phyloP scores from a whole-genome alignment of 2,888 invertebrate genomes.

The Caenorhabditis wallacei region DNA sequence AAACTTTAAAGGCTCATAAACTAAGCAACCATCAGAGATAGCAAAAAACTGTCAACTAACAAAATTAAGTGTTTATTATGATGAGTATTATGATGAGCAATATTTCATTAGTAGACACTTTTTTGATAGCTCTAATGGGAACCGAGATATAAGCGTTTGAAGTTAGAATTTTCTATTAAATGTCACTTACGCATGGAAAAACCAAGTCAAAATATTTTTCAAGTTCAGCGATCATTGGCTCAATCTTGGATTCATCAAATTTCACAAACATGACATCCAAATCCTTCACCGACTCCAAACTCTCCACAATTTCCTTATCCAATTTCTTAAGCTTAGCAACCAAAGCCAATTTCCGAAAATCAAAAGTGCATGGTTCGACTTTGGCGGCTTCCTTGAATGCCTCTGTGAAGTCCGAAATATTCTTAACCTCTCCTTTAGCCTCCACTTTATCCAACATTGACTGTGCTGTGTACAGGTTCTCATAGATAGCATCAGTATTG shows the following conservation, averaged over 20 bases:
- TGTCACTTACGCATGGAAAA: not conserved
- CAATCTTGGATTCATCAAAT: not conserved
- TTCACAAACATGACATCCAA: constrained; percentile 1
- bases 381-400: not conserved
- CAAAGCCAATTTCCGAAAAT: not conserved
- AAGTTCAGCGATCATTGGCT: not conserved
- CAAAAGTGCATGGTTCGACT: not conserved
- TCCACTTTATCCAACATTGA: not conserved
- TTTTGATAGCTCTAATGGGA: too few species aligned
- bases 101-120: too few species aligned
- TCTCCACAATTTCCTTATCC: not conserved
- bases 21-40: too few species aligned
- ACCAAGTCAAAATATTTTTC: constrained; percentile 2
- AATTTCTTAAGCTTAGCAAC: not conserved
- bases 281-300: not conserved
- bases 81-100: too few species aligned
- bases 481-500: not conserved
- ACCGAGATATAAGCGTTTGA: too few species aligned
- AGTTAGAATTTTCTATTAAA: too few species aligned
- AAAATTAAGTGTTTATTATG: too few species aligned
- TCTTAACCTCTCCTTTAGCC: not conserved
- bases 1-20: too few species aligned
- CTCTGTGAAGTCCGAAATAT: not conserved
- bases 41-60: too few species aligned
- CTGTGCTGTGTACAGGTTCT: not conserved